These are phyloP conservation scores for Agapetus fuscipes DNA, from an alignment of 2,888 invertebrate genomes.

Conservation along the genomic window DNA sequence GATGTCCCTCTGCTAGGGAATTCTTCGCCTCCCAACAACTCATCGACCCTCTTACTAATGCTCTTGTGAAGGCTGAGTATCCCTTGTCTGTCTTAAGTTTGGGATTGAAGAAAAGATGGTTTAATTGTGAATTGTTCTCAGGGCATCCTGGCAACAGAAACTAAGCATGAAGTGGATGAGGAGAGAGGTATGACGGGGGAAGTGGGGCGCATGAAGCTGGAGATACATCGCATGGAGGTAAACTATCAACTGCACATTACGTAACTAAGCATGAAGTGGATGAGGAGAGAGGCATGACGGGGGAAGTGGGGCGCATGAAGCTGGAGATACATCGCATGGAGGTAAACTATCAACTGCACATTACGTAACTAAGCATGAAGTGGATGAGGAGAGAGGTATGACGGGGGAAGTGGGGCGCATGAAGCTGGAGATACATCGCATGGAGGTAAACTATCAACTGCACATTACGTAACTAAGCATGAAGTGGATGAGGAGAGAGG, in stretches of 20 bases:
- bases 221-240: constrained; percentile 80
- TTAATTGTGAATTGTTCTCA: too few relatives aligned
- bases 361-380: neutral
- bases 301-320: constrained; percentile 68
- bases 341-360: constrained; percentile 33
- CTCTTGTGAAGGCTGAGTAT: too few relatives aligned
- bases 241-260: constrained; percentile 16
- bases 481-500: constrained; percentile 56
- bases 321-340: constrained; percentile 78
- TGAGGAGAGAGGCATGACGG: constrained; percentile 52
- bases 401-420: constrained; percentile 66
- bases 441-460: too few relatives aligned
- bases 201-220: constrained; percentile 63
- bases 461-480: constrained; percentile 55
- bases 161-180: constrained; percentile 55
- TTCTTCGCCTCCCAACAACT: too few relatives aligned
- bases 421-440: constrained; percentile 73
- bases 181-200: constrained; percentile 60
- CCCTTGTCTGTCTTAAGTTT: too few relatives aligned
- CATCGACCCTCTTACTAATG: too few relatives aligned
- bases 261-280: constrained; percentile 34
- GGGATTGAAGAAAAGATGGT: too few relatives aligned
- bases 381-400: constrained; percentile 51
- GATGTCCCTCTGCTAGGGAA: too few relatives aligned
- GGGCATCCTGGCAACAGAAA: constrained; percentile 58